A percentile compares a stretch with the other conserved stretches of the same genome.
Conservation (phyloP, 2,797 vertebrate genomes). For the Gobio occitaniae region DNA sequence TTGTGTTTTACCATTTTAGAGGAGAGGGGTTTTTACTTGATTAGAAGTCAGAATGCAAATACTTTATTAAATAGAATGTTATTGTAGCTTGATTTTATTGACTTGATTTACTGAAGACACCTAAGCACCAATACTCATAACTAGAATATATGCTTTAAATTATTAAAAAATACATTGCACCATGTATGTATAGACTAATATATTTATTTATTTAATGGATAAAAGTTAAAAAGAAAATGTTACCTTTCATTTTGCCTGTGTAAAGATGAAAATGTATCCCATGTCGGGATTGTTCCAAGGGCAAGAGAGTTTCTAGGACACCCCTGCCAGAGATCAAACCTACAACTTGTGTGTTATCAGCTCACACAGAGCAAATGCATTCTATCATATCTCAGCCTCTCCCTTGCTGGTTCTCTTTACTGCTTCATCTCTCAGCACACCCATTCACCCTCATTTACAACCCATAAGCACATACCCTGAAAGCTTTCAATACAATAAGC, state of each 20-base stretch:
- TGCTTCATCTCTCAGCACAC: not conserved
- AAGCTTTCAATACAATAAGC: not conserved
- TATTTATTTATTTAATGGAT: too few species aligned
- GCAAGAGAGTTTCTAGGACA: conserved; percentile 2
- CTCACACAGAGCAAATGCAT: not conserved
- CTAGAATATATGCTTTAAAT: not conserved
- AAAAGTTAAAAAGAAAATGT: not conserved
- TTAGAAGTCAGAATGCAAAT: not conserved
- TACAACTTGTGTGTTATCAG: conserved; percentile 9
- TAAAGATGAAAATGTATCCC: not conserved
- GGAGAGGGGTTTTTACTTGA: not conserved
- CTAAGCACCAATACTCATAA: not conserved
- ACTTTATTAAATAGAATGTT: not conserved
- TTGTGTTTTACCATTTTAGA: too few species aligned
- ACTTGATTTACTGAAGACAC: not conserved
- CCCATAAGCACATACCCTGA: not conserved
- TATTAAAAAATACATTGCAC: not conserved
- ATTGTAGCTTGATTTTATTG: not conserved
- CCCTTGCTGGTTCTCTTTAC: conserved; percentile 13
- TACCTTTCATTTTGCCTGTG: not conserved
- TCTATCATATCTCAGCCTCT: not conserved
- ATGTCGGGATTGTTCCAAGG: not conserved
- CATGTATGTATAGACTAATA: not conserved
- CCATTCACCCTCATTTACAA: conserved; percentile 15
- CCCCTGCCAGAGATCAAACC: conserved; percentile 18